Percentiles rank a stretch among this genome's conserved stretches.
These are phyloP conservation scores for Halcyon malimbica DNA, from an alignment of 2,113 vertebrate genomes.

Conservation along the genomic window DNA sequence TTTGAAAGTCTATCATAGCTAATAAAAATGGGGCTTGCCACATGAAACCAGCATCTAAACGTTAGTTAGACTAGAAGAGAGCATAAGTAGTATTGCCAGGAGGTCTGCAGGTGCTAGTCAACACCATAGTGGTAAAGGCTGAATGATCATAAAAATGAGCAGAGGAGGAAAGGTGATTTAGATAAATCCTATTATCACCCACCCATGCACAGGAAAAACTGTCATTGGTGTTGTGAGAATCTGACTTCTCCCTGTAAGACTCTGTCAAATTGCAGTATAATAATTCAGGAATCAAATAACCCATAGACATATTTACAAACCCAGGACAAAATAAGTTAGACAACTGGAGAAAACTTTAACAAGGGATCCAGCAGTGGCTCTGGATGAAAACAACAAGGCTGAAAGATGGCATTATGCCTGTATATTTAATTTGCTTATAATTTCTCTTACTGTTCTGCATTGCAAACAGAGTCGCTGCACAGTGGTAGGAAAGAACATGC, in stretches of 20 bases:
- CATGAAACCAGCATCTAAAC: background rate
- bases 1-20: background rate
- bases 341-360: slow-evolving; percentile 30
- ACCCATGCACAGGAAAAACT: background rate
- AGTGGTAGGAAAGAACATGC: slow-evolving; percentile 19
- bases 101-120: background rate
- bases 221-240: background rate
- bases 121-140: background rate
- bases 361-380: background rate
- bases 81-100: background rate
- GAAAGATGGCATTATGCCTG: slow-evolving; percentile 15
- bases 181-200: background rate
- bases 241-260: background rate
- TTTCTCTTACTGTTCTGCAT: slow-evolving; percentile 42
- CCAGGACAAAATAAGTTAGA: background rate
- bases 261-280: background rate
- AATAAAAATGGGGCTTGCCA: background rate
- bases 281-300: slow-evolving; percentile 11
- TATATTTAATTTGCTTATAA: slow-evolving; percentile 39
- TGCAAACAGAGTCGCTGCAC: slow-evolving; percentile 12
- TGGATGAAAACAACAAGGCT: background rate
- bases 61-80: background rate
- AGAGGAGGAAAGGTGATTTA: background rate
- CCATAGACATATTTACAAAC: slow-evolving; percentile 9
- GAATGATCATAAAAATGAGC: background rate